Percentiles rank a stretch among this genome's conserved stretches.
These are phyloP conservation scores for Istiophorus platypterus DNA, from an alignment of 2,113 vertebrate species.

Conservation along the genomic window DNA sequence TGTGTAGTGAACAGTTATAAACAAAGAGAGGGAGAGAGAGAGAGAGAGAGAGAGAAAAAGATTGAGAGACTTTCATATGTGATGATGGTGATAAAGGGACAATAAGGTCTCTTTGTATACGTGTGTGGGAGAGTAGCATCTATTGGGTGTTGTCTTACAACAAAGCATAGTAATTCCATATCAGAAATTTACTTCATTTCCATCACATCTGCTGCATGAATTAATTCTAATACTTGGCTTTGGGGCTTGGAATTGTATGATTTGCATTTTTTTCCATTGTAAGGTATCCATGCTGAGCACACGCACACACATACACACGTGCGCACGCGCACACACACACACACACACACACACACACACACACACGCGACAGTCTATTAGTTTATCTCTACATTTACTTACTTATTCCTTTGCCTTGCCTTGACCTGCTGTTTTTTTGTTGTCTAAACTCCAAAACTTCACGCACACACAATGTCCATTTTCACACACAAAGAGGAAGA, in stretches of 20 bases:
- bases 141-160: slow-evolving; percentile 14
- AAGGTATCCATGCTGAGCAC: slow-evolving; percentile 65
- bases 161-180: slow-evolving; percentile 59
- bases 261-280: slow-evolving; percentile 79
- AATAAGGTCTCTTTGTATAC: background rate
- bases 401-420: slow-evolving; percentile 41
- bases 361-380: slow-evolving; percentile 34
- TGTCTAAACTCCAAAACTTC: background rate
- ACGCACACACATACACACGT: slow-evolving; percentile 23
- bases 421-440: slow-evolving; percentile 61
- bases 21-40: too few species aligned
- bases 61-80: too few species aligned
- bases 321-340: slow-evolving; percentile 26
- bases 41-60: too few species aligned
- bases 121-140: background rate
- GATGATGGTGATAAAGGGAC: slow-evolving; percentile 5
- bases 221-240: slow-evolving; percentile 75
- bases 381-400: slow-evolving; percentile 51
- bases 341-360: slow-evolving; percentile 15
- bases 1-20: background rate
- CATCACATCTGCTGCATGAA: slow-evolving; percentile 72
- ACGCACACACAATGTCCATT: background rate
- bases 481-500: background rate
- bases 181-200: slow-evolving; percentile 63
- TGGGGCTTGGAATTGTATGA: slow-evolving; percentile 76